Evolutionary conservation across 2,113 vertebrate species (phyloP).

Genomic region (Strigops habroptila): DNA sequence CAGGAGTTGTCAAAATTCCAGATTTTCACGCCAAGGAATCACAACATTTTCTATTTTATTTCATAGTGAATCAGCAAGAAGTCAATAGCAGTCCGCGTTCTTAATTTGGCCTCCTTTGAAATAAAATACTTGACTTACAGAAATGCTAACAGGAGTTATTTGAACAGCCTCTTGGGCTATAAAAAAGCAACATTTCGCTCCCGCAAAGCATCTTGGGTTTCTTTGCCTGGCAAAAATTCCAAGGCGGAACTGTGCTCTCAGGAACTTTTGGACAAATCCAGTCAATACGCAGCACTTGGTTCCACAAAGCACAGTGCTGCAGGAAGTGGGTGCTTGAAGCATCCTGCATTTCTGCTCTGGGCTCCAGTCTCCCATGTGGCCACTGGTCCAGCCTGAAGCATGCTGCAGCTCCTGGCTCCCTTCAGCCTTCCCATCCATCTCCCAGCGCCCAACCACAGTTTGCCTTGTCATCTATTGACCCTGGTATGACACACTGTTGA

Average conservation of each 20-base stretch:
- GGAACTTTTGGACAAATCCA: not conserved
- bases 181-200: not conserved
- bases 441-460: not conserved
- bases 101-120: not conserved
- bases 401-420: not conserved
- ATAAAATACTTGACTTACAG: not conserved
- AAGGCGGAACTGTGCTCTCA: not conserved
- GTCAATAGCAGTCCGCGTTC: not conserved
- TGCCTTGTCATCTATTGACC: not conserved
- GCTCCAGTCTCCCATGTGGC: not conserved
- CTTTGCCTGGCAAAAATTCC: not conserved
- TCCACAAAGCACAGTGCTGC: not conserved
- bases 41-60: not conserved
- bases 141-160: not conserved
- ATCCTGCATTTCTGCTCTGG: not conserved
- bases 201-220: not conserved
- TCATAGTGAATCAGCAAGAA: constrained; percentile 21
- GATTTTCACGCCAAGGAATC: not conserved
- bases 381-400: not conserved
- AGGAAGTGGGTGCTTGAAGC: not conserved
- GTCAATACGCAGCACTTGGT: accelerated
- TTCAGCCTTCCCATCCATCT: accelerated
- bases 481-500: not conserved
- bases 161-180: not conserved
- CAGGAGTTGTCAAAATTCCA: not conserved